Base-by-base conservation (phyloP, 2,797 vertebrate genomes). In the Fistularia tabacaria region DNA sequence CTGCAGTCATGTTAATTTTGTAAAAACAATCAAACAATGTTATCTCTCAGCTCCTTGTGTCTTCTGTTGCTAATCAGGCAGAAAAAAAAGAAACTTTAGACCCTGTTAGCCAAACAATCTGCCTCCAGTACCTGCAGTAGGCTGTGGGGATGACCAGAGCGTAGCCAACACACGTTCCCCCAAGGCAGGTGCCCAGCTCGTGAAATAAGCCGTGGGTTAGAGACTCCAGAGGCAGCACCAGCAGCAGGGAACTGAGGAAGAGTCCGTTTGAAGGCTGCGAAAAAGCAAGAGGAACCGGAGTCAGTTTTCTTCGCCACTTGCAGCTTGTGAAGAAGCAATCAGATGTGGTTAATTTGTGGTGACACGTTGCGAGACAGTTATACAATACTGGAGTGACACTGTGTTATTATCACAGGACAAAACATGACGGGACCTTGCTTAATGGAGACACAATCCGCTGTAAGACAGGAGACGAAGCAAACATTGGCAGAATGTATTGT, bases 111-210 rank as follows among this genome's bases (percentile, higher is more conserved):
- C n/a, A n/a, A 25, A 5, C 25, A 25, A 25, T 25, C 25, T 2
- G 25, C 25, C 25, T 25, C 41, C 9, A 13, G 11, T 94, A 99
- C 97, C 96, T 98, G 94, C 91, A 93, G 67, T 94, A 98, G 71
- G 91, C 92, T 14, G 95, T 98, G 15, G 97, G 97, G 84, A 98
- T 92, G 65, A 99, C 94, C 77, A 98, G 82, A 6, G 96, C 96
- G 64, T 98, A 99, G 58, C 96, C 97, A n/a, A 97, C 92, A 38
- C 94, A 98, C 0, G 97, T 99, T 81, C 97, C 97, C 83, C 97
- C 97, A 73, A 99, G 88, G 82, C 94, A 95, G 85, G 82, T 92
- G 50, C 97, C 97, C 57, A 99, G 76, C 75, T 99, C 96, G 62
- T 95, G 93, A 82, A 99, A 99, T 55, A 99, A 89, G 9, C 95